Evolutionary conservation across 1,140 invertebrate species (phyloP).

Genomic region (Penaeus chinensis): DNA sequence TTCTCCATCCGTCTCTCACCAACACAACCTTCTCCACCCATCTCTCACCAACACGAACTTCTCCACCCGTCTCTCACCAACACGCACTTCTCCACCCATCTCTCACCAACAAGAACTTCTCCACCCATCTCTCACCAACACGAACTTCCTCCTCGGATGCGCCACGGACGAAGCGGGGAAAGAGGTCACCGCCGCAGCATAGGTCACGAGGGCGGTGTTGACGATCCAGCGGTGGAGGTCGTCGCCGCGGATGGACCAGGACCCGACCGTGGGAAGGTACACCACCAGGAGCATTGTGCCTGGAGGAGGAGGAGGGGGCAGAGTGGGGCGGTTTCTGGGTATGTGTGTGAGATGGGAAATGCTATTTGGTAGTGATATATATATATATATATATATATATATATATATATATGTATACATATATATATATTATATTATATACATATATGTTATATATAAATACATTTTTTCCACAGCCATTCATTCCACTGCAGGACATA

Average conservation of each 20-base stretch:
- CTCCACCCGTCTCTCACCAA: neutral
- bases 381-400: too few species aligned
- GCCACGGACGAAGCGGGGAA: slow-evolving; percentile 34
- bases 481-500: too few species aligned
- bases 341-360: neutral
- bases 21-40: too few species aligned
- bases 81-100: neutral
- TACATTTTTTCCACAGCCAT: too few species aligned
- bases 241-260: neutral
- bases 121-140: slow-evolving; percentile 25
- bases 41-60: too few species aligned
- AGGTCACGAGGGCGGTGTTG: slow-evolving; percentile 8
- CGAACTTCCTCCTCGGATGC: slow-evolving; percentile 34
- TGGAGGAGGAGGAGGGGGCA: neutral
- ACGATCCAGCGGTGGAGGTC: slow-evolving; percentile 23
- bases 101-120: too few species aligned
- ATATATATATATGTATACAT: too few species aligned
- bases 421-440: too few species aligned
- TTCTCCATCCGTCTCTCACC: neutral
- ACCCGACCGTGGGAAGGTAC: slow-evolving; percentile 16
- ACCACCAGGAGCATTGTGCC: slow-evolving; percentile 34
- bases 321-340: neutral
- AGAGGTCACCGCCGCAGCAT: neutral
- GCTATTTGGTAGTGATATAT: too few species aligned
- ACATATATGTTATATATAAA: too few species aligned